Percentiles rank a stretch among this genome's conserved stretches.
Conservation (phyloP, 1,140 invertebrate species). For the Halotydeus destructor region DNA sequence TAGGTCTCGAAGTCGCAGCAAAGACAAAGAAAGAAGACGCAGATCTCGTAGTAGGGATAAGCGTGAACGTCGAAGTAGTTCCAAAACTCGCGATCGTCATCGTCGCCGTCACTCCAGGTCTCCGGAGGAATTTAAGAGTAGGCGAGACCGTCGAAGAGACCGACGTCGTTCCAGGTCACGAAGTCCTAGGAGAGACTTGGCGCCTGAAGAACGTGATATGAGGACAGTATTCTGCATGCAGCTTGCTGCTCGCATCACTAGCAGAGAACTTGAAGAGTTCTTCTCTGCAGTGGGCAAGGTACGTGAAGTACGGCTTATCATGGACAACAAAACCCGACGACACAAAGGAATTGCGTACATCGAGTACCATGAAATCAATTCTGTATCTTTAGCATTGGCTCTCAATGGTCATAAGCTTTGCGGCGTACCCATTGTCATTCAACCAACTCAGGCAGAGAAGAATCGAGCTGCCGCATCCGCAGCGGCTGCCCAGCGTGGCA, state of each 20-base stretch:
- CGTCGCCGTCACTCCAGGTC: constrained; percentile 5
- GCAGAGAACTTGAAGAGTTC: constrained; percentile 93
- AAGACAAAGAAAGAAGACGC: constrained; percentile 15
- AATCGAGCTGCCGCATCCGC: constrained; percentile 39
- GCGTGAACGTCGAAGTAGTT: constrained; percentile 19
- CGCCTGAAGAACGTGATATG: constrained; percentile 91
- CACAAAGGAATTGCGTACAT: constrained; percentile 99
- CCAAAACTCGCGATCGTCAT: constrained; percentile 6
- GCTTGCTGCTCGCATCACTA: constrained; percentile 73
- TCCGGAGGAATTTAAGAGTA: constrained; percentile 6
- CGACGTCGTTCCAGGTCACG: constrained; percentile 15
- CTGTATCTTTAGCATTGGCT: constrained; percentile 85
- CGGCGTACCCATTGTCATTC: constrained; percentile 94
- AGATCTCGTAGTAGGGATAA: constrained; percentile 18
- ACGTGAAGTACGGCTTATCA: constrained; percentile 90
- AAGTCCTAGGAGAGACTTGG: constrained; percentile 41
- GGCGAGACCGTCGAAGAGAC: constrained; percentile 21
- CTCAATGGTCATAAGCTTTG: constrained; percentile 85
- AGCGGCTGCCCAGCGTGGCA: constrained; percentile 11
- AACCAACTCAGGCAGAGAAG: constrained; percentile 95
- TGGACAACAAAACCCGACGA: constrained; percentile 92
- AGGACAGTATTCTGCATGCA: constrained; percentile 98
- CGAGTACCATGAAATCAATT: constrained; percentile 94
- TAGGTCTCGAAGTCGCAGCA: constrained; percentile 4
- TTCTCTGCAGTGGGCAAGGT: constrained; percentile 97